Evolutionary conservation across 2,888 invertebrate genomes (phyloP), one percentile per base, ranked within the genome.

Genomic region (Ecliptopera silaceata): DNA sequence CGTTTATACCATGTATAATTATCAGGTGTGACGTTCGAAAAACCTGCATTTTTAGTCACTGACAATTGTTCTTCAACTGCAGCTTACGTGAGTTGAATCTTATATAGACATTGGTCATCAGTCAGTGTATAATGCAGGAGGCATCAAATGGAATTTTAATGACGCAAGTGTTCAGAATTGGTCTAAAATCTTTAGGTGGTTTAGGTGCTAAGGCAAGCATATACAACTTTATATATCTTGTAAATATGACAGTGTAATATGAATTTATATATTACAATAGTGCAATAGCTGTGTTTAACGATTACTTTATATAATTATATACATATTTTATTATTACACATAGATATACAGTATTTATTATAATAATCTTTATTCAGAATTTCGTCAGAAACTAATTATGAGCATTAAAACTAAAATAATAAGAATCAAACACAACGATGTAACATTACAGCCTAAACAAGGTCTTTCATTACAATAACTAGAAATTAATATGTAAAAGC

Each of bases 131-230:
- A 50, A 61, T 48, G 48, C 6, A 41, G 12, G 12, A 29, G 26
- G 29, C 18, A 12, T 34, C 1, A 45, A 64, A 64, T 57, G 60
- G 68, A 65, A 71, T 67, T 72, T 70, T 65, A 67, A 64, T 71
- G 72, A 86, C 84, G 77, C 72, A 84, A 80, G 89, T 88, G 87
- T 88, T 88, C 88, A 88, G 75, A 75, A 80, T 67, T 84, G 86
- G 79, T 88, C 87, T 88, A 87, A 88, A 88, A 69, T 65, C 64
- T 73, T 69, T 75, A 72, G 75, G 80, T 80, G 73, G 74, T 80
- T 80, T 81, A 78, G 88, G 89, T 89, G 88, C 88, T 88, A 88
- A 69, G 69, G 70, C 68, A 71, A 76, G 75, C 70, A 74, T 76
- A 73, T 74, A 75, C 67, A 73, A 71, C 64, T 56, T 55, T 61